phyloP scores from a whole-genome alignment of 2,113 vertebrate species.

The Romanogobio albipinnatus region DNA sequence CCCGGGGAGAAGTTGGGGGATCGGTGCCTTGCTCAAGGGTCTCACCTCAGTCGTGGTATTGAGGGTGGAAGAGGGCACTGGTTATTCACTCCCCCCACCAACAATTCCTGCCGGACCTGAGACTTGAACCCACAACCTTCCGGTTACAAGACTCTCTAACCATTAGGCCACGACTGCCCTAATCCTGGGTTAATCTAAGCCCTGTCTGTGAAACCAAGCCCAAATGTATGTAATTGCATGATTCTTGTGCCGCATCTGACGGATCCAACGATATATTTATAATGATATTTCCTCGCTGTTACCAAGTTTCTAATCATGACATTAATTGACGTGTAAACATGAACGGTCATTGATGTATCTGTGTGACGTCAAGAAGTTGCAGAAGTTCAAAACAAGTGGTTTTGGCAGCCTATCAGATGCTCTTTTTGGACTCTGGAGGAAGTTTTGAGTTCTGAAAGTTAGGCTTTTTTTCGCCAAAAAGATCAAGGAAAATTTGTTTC shows the following conservation, averaged over 20 bases:
- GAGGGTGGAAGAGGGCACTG: no score
- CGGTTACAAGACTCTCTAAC: no score
- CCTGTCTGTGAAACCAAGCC: no score
- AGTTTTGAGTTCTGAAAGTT: neutral
- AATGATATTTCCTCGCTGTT: neutral
- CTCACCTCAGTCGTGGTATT: no score
- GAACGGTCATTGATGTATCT: neutral
- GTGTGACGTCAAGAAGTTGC: neutral
- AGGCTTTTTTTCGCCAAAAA: neutral
- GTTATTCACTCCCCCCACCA: no score
- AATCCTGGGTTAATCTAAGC: no score
- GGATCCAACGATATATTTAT: neutral
- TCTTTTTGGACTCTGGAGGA: conserved; percentile 9
- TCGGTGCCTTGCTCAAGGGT: no score
- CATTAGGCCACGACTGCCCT: no score
- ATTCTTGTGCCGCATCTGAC: neutral
- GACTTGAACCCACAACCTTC: no score
- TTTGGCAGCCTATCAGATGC: neutral
- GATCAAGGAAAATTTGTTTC: conserved; percentile 21
- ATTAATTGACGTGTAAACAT: neutral
- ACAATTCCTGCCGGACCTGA: no score
- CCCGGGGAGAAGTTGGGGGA: no score
- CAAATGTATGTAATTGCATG: neutral
- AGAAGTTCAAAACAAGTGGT: conserved; percentile 3
- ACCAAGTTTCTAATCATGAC: neutral